These are phyloP conservation scores for Elephas maximus DNA, from an alignment of 2,113 vertebrate genomes.

Conservation along the genomic window DNA sequence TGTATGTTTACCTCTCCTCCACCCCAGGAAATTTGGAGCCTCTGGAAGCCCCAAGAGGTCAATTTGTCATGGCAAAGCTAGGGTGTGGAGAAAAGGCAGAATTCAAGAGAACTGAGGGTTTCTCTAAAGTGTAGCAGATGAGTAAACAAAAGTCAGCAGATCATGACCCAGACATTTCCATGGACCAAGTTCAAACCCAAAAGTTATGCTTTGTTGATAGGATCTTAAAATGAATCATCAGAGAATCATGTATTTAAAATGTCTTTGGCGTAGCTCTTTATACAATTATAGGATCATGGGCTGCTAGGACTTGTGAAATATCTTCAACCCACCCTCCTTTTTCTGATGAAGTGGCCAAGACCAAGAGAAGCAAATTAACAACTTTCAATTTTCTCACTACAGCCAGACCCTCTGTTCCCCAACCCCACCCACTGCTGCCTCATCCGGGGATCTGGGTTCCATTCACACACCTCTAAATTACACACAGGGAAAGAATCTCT, in stretches of 20 bases:
- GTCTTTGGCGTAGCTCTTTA: constrained; percentile 13
- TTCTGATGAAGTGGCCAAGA: not conserved
- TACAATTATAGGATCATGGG: constrained; percentile 31
- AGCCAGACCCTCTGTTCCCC: not conserved
- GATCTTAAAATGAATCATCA: constrained; percentile 50
- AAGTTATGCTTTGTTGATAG: not conserved
- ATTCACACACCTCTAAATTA: not conserved
- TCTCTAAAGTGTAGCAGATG: not conserved
- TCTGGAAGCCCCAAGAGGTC: not conserved
- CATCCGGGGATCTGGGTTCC: not conserved
- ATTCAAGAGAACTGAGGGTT: not conserved
- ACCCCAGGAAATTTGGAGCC: not conserved
- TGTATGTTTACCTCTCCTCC: not conserved
- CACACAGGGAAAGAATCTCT: constrained; percentile 55
- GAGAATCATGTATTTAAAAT: constrained; percentile 60
- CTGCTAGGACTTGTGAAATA: not conserved
- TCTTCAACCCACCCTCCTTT: constrained; percentile 35
- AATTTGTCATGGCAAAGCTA: not conserved
- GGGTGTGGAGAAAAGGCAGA: not conserved
- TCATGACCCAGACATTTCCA: constrained; percentile 39
- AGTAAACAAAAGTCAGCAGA: constrained; percentile 18
- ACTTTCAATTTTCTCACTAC: not conserved
- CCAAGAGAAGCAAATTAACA: constrained; percentile 16
- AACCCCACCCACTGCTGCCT: not conserved
- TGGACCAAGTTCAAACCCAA: constrained; percentile 12